Evolutionary conservation across 2,797 vertebrate genomes (phyloP).

Genomic region (Rhinichthys osculus): DNA sequence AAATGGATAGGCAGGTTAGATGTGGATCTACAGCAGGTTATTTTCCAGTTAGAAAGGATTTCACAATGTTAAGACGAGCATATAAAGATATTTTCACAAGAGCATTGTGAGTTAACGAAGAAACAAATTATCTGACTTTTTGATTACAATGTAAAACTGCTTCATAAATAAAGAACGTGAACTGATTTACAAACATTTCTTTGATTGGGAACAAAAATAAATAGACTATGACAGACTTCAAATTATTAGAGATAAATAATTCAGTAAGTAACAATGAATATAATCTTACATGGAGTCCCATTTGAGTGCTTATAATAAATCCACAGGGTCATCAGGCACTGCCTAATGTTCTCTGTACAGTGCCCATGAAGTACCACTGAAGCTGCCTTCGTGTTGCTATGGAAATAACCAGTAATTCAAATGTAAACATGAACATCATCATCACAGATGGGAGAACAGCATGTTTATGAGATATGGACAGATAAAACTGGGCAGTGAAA

Average conservation of each 20-base stretch:
- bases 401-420: conserved; percentile 37
- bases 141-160: conserved; percentile 23
- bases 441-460: conserved; percentile 30
- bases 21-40: conserved; percentile 48
- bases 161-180: conserved; percentile 67
- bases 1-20: conserved; percentile 53
- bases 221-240: conserved; percentile 37
- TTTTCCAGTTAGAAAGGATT: neutral
- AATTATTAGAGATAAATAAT: conserved; percentile 35
- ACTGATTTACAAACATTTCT: conserved; percentile 37
- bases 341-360: conserved; percentile 33
- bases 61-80: conserved; percentile 49
- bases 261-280: conserved; percentile 31
- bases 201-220: conserved; percentile 56
- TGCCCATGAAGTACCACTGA: conserved; percentile 29
- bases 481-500: conserved; percentile 35
- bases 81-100: conserved; percentile 62
- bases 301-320: conserved; percentile 35
- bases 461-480: conserved; percentile 10
- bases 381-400: conserved; percentile 47
- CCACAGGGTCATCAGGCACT: conserved; percentile 28
- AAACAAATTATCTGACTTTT: conserved; percentile 29
- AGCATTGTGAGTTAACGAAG: conserved; percentile 45
- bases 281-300: conserved; percentile 32
- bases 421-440: conserved; percentile 50